Percentiles rank a stretch among this genome's conserved stretches.
These are phyloP conservation scores for Montipora sp. DNA, from an alignment of 64 coral and sea anemone genomes.

Conservation along the genomic window DNA sequence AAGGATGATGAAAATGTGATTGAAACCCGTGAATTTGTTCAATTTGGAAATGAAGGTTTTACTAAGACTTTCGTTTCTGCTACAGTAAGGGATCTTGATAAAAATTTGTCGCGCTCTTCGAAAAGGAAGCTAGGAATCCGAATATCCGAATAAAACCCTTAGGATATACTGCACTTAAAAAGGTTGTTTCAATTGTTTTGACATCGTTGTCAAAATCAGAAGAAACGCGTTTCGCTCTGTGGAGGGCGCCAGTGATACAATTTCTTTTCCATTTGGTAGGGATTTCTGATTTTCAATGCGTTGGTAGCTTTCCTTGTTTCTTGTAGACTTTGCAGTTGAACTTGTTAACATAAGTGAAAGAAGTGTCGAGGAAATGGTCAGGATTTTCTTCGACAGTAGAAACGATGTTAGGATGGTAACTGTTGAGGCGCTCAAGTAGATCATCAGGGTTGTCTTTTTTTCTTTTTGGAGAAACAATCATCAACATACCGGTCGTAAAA, in stretches of 20 bases:
- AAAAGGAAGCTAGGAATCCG: too few relatives aligned
- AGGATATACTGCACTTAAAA: constrained; percentile 6
- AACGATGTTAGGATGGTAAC: too few relatives aligned
- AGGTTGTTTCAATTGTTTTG: neutral
- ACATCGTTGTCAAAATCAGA: neutral
- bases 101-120: neutral
- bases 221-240: neutral
- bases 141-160: constrained; percentile 30
- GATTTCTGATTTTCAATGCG: constrained; percentile 34
- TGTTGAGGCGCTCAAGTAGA: too few relatives aligned
- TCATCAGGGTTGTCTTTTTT: neutral
- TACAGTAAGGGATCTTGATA: constrained; percentile 1
- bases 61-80: neutral
- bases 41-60: neutral
- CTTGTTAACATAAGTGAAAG: too few relatives aligned
- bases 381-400: too few relatives aligned
- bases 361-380: too few relatives aligned
- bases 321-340: neutral
- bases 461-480: constrained; percentile 35
- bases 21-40: neutral
- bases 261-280: constrained; percentile 49
- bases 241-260: constrained; percentile 36
- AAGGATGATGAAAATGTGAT: neutral
- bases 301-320: constrained; percentile 10
- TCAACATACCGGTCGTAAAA: constrained; percentile 21